A percentile compares a stretch with the other conserved stretches of the same genome.
Conservation (phyloP, 2,113 vertebrate species). For the Paralichthys olivaceus region DNA sequence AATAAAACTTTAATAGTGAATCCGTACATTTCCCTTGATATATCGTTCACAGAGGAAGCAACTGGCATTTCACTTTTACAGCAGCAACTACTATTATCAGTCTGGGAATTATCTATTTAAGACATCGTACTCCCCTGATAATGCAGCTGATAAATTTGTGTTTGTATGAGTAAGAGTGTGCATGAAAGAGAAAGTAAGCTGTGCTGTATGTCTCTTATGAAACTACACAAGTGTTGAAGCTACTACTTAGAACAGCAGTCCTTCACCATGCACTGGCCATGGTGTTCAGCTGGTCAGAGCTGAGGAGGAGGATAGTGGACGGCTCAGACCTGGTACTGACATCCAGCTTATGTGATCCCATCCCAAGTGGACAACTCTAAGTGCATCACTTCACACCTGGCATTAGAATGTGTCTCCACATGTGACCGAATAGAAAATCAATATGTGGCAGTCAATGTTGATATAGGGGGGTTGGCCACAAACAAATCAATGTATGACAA, state of each 20-base stretch:
- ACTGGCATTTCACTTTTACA: background rate
- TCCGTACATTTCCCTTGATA: background rate
- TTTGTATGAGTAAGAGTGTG: background rate
- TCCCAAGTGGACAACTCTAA: background rate
- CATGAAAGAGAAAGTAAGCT: background rate
- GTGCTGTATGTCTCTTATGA: background rate
- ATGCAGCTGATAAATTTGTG: background rate
- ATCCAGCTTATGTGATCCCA: background rate
- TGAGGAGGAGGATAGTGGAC: background rate
- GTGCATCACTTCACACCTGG: background rate
- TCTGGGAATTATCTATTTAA: background rate
- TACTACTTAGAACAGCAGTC: no score
- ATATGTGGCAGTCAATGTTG: background rate
- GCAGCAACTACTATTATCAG: background rate
- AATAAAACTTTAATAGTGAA: background rate
- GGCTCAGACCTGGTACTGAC: background rate
- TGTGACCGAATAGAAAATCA: background rate
- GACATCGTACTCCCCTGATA: background rate
- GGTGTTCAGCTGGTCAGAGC: no score
- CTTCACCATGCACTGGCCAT: no score
- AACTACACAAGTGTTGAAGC: no score
- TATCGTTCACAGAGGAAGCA: background rate
- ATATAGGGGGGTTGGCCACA: background rate
- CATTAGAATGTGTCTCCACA: background rate
- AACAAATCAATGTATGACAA: background rate